Conservation (phyloP, 2,888 invertebrate genomes). For the Lasioglossum vierecki region DNA sequence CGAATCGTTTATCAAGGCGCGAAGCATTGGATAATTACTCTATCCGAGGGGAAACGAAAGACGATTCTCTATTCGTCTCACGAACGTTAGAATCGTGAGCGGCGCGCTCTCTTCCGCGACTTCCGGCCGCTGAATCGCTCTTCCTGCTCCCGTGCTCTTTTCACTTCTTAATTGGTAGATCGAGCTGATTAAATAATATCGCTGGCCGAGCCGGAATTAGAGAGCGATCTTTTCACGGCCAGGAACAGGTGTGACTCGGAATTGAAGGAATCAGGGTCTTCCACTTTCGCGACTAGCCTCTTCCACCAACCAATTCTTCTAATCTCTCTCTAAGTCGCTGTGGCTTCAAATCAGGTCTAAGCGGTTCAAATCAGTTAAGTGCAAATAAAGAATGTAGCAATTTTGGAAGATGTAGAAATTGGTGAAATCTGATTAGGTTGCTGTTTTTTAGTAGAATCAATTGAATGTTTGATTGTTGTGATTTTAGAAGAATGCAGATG, state of each 20-base stretch:
- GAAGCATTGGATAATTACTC: not conserved
- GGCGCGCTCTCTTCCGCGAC: conserved; percentile 24
- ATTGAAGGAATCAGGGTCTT: conserved; percentile 24
- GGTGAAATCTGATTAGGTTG: too few relatives aligned
- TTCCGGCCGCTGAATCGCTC: conserved; percentile 55
- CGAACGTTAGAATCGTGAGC: conserved; percentile 24
- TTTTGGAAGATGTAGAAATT: too few relatives aligned
- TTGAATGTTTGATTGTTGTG: too few relatives aligned
- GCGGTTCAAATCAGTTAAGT: too few relatives aligned
- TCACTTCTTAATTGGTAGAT: conserved; percentile 70
- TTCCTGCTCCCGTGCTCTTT: conserved; percentile 61
- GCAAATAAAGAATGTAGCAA: too few relatives aligned
- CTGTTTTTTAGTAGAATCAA: too few relatives aligned
- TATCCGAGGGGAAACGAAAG: not conserved
- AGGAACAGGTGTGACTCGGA: conserved; percentile 3
- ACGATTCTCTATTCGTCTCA: conserved; percentile 17
- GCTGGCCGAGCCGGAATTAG: conserved; percentile 28
- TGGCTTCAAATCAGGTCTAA: not conserved
- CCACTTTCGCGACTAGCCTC: conserved; percentile 35
- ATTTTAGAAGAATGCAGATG: too few relatives aligned
- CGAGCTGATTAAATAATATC: conserved; percentile 64
- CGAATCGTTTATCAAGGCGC: not conserved
- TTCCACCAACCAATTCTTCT: conserved; percentile 55
- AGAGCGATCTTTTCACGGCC: conserved; percentile 45
- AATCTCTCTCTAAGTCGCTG: conserved; percentile 32